phyloP scores from a whole-genome alignment of 2,888 invertebrate species.

The Watsonalla binaria region DNA sequence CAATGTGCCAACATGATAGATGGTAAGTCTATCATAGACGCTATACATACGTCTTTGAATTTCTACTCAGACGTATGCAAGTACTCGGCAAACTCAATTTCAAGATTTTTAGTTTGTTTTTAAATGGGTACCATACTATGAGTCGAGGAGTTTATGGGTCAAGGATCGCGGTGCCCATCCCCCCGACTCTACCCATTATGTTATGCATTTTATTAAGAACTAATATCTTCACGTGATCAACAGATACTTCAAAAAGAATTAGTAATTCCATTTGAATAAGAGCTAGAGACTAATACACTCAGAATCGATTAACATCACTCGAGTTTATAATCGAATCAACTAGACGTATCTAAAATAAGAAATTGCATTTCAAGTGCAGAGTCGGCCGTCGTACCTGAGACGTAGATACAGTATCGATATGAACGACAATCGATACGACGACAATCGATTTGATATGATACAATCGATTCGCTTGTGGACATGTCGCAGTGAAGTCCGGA shows the following conservation, averaged over 20 bases:
- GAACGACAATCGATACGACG: conserved; percentile 27
- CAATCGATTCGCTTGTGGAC: conserved; percentile 3
- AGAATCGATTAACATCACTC: background rate
- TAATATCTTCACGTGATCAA: too few species aligned
- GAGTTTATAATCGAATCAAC: conserved; percentile 4
- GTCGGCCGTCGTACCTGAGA: conserved; percentile 19
- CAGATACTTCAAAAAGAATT: background rate
- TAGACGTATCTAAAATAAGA: conserved; percentile 33
- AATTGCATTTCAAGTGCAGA: conserved; percentile 37
- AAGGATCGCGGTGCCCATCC: too few species aligned
- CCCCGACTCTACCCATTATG: too few species aligned
- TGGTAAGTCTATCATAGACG: too few species aligned
- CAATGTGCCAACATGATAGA: too few species aligned
- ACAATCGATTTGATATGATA: conserved; percentile 13
- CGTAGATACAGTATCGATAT: conserved; percentile 16
- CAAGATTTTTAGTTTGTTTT: too few species aligned
- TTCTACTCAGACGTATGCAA: too few species aligned
- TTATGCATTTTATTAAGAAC: too few species aligned
- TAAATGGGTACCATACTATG: too few species aligned
- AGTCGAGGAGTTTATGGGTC: too few species aligned
- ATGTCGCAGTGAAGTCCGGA: background rate
- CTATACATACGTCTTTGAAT: too few species aligned
- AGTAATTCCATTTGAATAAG: background rate
- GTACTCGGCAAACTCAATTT: too few species aligned
- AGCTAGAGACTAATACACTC: background rate